Conservation (phyloP, 2,888 invertebrate species). For the Nasonovia ribisnigri region DNA sequence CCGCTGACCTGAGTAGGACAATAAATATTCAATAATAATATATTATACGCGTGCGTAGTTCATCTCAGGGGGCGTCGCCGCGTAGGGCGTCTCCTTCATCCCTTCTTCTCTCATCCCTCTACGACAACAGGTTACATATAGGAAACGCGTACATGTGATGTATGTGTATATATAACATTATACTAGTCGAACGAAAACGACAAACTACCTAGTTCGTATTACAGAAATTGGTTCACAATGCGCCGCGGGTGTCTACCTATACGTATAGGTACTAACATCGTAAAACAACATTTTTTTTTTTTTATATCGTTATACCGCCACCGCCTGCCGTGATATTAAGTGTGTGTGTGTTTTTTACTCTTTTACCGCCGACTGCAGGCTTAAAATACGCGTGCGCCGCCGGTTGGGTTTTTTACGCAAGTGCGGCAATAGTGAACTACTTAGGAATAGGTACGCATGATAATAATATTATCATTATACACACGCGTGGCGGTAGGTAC, state of each 20-base stretch:
- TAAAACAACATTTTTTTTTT: slow-evolving; percentile 46
- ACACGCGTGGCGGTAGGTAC: not conserved
- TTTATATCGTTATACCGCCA: not conserved
- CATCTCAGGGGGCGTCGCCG: not conserved
- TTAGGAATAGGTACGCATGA: not conserved
- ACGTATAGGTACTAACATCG: not conserved
- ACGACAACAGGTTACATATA: not conserved
- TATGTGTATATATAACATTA: not conserved
- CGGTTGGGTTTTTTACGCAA: not conserved
- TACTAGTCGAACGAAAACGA: not conserved
- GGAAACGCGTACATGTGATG: not conserved
- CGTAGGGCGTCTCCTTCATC: not conserved
- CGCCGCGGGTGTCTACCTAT: slow-evolving; percentile 32
- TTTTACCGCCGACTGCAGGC: not conserved
- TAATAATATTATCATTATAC: not conserved
- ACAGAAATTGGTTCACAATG: slow-evolving; percentile 54
- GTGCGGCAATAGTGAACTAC: not conserved
- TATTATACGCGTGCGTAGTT: not conserved
- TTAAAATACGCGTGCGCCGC: not conserved
- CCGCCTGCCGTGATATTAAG: not conserved
- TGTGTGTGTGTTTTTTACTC: not conserved
- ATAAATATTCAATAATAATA: not conserved
- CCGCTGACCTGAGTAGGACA: not conserved
- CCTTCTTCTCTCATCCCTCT: not conserved
- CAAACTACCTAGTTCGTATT: not conserved